Conservation (phyloP, 1,140 invertebrate species). For the Andrena cerasifolii region DNA sequence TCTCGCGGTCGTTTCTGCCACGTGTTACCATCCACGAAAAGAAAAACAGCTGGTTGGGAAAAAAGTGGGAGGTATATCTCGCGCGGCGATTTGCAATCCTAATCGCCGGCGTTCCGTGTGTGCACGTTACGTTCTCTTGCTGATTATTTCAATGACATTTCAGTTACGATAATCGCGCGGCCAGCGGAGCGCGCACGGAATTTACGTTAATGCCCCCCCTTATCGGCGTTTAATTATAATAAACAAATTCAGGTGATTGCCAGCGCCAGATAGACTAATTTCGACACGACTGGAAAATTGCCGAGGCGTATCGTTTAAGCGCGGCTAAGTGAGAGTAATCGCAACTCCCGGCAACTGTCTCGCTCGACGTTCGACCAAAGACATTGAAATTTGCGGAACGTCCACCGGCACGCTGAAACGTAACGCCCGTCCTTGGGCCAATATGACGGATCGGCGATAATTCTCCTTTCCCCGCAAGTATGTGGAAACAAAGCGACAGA, state of each 20-base stretch:
- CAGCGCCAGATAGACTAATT: background rate
- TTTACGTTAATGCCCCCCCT: background rate
- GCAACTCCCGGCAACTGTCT: too few species aligned
- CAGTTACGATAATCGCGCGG: background rate
- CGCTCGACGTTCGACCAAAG: too few species aligned
- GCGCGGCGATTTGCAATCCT: too few species aligned
- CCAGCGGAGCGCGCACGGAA: background rate
- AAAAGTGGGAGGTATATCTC: background rate
- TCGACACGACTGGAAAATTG: background rate
- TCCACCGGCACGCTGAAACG: background rate
- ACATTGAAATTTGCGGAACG: background rate
- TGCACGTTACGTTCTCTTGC: background rate
- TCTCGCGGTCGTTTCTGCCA: background rate
- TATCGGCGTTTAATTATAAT: background rate
- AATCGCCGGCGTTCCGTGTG: too few species aligned
- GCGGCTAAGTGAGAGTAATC: too few species aligned
- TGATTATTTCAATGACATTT: background rate
- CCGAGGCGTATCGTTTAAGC: too few species aligned
- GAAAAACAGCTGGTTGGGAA: background rate
- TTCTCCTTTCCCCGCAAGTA: conserved; percentile 24
- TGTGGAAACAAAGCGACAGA: conserved; percentile 21
- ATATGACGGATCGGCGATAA: background rate
- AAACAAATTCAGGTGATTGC: conserved; percentile 3
- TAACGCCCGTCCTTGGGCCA: conserved; percentile 5
- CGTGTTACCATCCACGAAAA: too few species aligned